A percentile compares a stretch with the other conserved stretches of the same genome.
These are phyloP conservation scores for Sinocyclocheilus anshuiensis DNA, from an alignment of 2,113 vertebrate genomes.

Conservation along the genomic window DNA sequence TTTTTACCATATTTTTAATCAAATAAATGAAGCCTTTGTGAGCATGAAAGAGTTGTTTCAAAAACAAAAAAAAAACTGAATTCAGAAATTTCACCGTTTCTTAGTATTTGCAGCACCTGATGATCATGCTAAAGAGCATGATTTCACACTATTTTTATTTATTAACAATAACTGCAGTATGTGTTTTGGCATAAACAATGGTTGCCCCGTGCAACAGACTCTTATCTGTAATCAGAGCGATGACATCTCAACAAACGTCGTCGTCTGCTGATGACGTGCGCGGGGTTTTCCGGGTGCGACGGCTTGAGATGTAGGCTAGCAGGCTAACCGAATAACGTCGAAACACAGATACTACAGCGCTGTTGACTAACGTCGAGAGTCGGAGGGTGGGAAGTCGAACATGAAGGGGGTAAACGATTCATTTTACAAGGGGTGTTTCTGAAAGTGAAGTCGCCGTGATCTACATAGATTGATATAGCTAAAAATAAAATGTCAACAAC, in stretches of 20 bases:
- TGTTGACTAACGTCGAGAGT: constrained; percentile 24
- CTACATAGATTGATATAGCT: constrained; percentile 51
- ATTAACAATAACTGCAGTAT: no score
- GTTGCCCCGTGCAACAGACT: background rate
- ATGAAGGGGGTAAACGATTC: constrained; percentile 59
- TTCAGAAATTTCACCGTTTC: no score
- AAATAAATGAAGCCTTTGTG: no score
- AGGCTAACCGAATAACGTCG: constrained; percentile 56
- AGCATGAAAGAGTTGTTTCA: no score
- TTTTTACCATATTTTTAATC: no score
- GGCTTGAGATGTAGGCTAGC: constrained; percentile 46
- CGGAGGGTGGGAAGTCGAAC: constrained; percentile 11
- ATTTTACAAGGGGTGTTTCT: constrained; percentile 5
- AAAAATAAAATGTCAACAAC: constrained; percentile 78
- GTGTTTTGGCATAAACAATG: background rate
- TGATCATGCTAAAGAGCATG: no score
- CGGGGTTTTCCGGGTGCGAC: constrained; percentile 79
- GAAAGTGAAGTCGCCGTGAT: constrained; percentile 42
- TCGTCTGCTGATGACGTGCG: constrained; percentile 68
- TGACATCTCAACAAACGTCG: constrained; percentile 47
- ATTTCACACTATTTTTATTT: no score
- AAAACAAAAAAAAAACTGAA: no score
- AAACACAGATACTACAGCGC: constrained; percentile 46
- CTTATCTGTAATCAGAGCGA: constrained; percentile 15
- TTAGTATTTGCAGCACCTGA: no score